Evolutionary conservation across 1,140 invertebrate genomes (phyloP).

Genomic region (Hyphantria cunea): DNA sequence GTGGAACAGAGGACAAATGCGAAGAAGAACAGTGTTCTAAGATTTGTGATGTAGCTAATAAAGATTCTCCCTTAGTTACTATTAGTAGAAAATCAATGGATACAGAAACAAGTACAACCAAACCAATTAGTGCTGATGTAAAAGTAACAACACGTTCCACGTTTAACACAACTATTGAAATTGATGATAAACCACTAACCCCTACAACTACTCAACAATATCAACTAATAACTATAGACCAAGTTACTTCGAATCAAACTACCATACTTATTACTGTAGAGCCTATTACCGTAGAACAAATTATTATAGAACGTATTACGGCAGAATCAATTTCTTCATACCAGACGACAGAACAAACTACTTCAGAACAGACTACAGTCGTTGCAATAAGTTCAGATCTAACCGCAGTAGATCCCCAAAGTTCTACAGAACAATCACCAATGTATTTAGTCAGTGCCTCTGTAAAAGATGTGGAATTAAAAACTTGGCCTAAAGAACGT

Average conservation of each 20-base stretch:
- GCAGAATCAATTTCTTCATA: too few species aligned
- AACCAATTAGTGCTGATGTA: not conserved
- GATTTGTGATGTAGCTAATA: slow-evolving; percentile 50
- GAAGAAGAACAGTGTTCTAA: slow-evolving; percentile 43
- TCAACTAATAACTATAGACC: not conserved
- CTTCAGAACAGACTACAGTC: too few species aligned
- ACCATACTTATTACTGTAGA: not conserved
- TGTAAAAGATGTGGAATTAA: slow-evolving; percentile 1
- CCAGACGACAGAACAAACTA: too few species aligned
- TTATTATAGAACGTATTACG: too few species aligned
- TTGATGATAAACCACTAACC: not conserved
- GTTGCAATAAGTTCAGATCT: too few species aligned
- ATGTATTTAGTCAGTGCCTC: too few species aligned
- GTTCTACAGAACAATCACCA: too few species aligned
- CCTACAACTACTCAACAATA: not conserved
- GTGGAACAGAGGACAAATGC: slow-evolving; percentile 56
- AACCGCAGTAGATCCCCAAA: too few species aligned
- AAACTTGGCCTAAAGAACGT: slow-evolving; percentile 33
- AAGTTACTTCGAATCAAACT: not conserved
- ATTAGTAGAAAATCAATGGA: not conserved
- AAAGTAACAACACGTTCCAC: not conserved
- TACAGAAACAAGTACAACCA: not conserved
- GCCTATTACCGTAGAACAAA: too few species aligned
- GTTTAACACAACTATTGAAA: not conserved
- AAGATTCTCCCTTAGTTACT: slow-evolving; percentile 40